These are phyloP conservation scores for Bufo gargarizans DNA, from an alignment of 2,113 vertebrate species.

Conservation along the genomic window DNA sequence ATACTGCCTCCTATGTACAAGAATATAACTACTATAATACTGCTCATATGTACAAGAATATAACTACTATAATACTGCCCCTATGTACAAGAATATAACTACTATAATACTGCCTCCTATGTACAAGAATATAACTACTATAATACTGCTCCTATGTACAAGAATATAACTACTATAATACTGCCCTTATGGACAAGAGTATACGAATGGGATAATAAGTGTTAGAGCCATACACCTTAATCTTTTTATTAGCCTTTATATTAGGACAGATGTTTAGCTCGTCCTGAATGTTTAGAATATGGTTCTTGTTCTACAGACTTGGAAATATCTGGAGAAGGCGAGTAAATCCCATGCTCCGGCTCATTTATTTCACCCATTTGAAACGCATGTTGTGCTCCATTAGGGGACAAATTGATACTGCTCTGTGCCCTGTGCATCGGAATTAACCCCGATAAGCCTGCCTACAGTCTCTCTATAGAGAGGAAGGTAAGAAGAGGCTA, in stretches of 20 bases:
- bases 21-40: not conserved
- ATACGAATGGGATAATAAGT: no score
- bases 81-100: no score
- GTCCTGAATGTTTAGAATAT: not conserved
- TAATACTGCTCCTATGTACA: no score
- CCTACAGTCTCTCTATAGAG: not conserved
- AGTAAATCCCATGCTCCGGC: not conserved
- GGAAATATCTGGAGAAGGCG: not conserved
- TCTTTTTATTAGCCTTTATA: no score
- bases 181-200: no score
- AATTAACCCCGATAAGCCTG: not conserved
- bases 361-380: constrained; percentile 2
- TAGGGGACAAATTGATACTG: not conserved
- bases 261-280: no score
- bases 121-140: no score
- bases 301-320: not conserved
- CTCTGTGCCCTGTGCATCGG: not conserved
- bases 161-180: no score
- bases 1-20: not conserved
- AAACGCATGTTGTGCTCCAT: not conserved
- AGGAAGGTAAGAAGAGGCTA: not conserved
- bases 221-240: no score
- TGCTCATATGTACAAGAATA: no score
- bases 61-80: no score
- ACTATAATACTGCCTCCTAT: no score